Conservation (phyloP, 2,888 invertebrate species). For the Aphidius colemani region DNA sequence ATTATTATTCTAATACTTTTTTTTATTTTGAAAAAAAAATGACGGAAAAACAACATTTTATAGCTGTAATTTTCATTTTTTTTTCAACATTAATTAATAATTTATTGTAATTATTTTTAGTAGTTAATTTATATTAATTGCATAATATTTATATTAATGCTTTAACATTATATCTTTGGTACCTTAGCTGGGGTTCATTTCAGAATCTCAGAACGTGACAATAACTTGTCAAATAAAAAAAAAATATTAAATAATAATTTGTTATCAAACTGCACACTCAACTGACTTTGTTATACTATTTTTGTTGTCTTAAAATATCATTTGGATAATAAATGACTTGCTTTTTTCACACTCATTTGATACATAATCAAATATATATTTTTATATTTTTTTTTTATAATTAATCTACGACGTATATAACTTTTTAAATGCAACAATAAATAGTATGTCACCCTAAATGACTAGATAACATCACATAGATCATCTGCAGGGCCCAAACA, state of each 20-base stretch:
- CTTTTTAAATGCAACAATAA: conserved; percentile 28
- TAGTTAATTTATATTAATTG: background rate
- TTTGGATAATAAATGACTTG: conserved; percentile 1
- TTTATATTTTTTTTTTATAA: conserved; percentile 10
- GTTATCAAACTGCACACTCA: conserved; percentile 1
- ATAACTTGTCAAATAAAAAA: conserved; percentile 32
- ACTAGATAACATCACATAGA: conserved; percentile 50
- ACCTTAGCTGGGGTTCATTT: conserved; percentile 37
- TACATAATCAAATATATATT: conserved; percentile 19
- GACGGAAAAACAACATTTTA: too few species aligned
- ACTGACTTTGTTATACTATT: conserved; percentile 15
- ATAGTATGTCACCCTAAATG: conserved; percentile 35
- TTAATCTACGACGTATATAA: conserved; percentile 22
- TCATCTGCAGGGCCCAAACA: conserved; percentile 46
- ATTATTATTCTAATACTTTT: conserved; percentile 23
- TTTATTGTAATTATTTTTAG: too few species aligned
- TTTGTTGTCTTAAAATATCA: conserved; percentile 1
- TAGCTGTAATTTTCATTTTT: too few species aligned
- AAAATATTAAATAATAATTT: conserved; percentile 34
- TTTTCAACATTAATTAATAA: background rate
- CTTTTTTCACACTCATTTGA: conserved; percentile 10
- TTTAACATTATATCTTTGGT: conserved; percentile 34
- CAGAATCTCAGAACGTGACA: conserved; percentile 37
- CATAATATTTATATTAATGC: background rate
- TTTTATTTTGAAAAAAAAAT: background rate